Evolutionary conservation across 2,888 invertebrate species (phyloP), one percentile per base, ranked within the genome.

Genomic region (Macrosiphum euphorbiae): DNA sequence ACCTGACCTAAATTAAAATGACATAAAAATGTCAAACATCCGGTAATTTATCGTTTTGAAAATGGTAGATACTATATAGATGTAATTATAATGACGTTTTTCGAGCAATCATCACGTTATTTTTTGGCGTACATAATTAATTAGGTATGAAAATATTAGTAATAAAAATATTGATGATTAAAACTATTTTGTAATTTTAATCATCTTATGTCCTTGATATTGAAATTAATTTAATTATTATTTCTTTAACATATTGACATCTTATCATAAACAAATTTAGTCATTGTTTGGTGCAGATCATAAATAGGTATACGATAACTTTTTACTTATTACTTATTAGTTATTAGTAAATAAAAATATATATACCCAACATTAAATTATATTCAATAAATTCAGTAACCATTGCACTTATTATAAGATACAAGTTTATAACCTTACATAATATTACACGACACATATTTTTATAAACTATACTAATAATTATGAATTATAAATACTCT

Each of bases 21-120:
- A 52, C 88, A 52, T n/a, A 52, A 88, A 88, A 88, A 88, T 88
- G 52, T 88, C 88, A 88, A n/a, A 88, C 88, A 88, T 52, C 35
- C 35, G 11, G 52, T 88, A 88, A 78, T 35, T 78, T 78, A 44
- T 26, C 11, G 24, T 86, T 91, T 24, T 86, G 11, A n/a, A 67
- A n/a, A 61, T 44, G n/a, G 35, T 35, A 78, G 35, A 78, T 35
- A 78, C 58, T 58, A n/a, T n/a, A n/a, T n/a, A 26, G 58, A 58
- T 58, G 58, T 78, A 78, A 78, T 78, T 78, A 35, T n/a, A 28
- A 61, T 11, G 47, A 44, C 7, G 5, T 86, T 78, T 41, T 78
- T 78, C 20, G 7, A 78, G 67, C 67, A 35, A 78, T 78, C 67
- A 78, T 20, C 78, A 78, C 78, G 35, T 78, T 78, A 35, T n/a